phyloP scores from a whole-genome alignment of 1,140 invertebrate genomes.

The Bombus pascuorum region DNA sequence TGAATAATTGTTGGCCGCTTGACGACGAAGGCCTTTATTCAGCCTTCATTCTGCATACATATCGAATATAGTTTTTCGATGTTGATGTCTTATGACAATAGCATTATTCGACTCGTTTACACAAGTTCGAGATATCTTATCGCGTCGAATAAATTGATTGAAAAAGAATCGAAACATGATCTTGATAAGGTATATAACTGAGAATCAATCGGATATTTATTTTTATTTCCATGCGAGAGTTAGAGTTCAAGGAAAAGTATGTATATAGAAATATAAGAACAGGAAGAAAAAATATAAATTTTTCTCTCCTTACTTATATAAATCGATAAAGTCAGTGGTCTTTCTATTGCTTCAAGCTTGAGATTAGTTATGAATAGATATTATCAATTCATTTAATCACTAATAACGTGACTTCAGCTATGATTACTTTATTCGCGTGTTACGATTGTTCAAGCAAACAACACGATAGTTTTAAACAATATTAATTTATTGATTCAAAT shows the following conservation, averaged over 20 bases:
- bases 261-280: not conserved
- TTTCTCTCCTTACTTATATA: not conserved
- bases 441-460: conserved; percentile 20
- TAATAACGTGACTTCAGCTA: not conserved
- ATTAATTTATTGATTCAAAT: conserved; percentile 45
- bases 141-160: not conserved
- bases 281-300: not conserved
- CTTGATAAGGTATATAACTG: not conserved
- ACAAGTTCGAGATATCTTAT: not conserved
- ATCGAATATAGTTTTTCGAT: conserved; percentile 30
- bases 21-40: not conserved
- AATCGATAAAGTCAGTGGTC: not conserved
- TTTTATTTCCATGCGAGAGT: not conserved
- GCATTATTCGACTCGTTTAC: not conserved
- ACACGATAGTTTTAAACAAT: conserved; percentile 39
- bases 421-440: not conserved
- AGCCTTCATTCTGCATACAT: not conserved
- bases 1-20: not conserved
- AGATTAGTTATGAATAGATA: not conserved
- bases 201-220: not conserved
- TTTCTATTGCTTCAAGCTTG: not conserved
- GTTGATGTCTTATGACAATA: not conserved
- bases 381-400: too few species aligned
- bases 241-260: not conserved
- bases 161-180: not conserved